Percentiles rank a stretch among this genome's conserved stretches.
Evolutionary conservation across 2,888 invertebrate genomes (phyloP).

Genomic region (Muschampia plurimacula): DNA sequence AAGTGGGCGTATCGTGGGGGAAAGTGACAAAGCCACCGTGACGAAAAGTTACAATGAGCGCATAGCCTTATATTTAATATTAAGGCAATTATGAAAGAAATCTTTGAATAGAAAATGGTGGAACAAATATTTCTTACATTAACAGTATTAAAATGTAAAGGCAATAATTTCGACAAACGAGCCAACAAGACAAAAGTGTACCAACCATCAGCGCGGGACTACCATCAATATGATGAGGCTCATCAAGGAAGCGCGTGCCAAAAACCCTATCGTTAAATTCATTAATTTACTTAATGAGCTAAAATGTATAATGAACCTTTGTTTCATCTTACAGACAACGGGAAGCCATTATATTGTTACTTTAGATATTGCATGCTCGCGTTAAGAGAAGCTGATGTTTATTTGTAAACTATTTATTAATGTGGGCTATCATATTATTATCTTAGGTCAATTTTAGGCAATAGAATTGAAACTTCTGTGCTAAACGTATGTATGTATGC

Average conservation of each 20-base stretch:
- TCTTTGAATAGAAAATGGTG: not conserved
- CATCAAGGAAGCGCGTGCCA: constrained; percentile 58
- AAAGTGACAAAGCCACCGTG: too few species aligned
- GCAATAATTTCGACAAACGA: constrained; percentile 36
- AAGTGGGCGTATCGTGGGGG: too few species aligned
- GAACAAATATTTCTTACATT: not conserved
- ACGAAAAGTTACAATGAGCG: too few species aligned
- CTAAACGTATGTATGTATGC: not conserved
- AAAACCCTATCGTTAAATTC: constrained; percentile 65
- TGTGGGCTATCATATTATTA: not conserved
- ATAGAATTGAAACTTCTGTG: not conserved
- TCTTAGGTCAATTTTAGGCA: not conserved
- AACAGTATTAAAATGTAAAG: constrained; percentile 14
- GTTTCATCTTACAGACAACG: constrained; percentile 61
- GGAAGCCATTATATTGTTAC: constrained; percentile 63
- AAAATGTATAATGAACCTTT: constrained; percentile 71
- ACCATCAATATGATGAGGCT: constrained; percentile 62
- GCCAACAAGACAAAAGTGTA: constrained; percentile 47
- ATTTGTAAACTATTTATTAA: constrained; percentile 4
- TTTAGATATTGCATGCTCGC: constrained; percentile 59
- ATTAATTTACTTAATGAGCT: constrained; percentile 77
- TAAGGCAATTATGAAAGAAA: not conserved
- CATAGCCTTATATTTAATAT: too few species aligned
- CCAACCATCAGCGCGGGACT: constrained; percentile 48
- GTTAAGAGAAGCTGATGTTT: constrained; percentile 5